Percentiles rank a stretch among this genome's conserved stretches.
These are phyloP conservation scores for Lumbricus terrestris DNA, from an alignment of 2,888 invertebrate genomes.

Conservation along the genomic window DNA sequence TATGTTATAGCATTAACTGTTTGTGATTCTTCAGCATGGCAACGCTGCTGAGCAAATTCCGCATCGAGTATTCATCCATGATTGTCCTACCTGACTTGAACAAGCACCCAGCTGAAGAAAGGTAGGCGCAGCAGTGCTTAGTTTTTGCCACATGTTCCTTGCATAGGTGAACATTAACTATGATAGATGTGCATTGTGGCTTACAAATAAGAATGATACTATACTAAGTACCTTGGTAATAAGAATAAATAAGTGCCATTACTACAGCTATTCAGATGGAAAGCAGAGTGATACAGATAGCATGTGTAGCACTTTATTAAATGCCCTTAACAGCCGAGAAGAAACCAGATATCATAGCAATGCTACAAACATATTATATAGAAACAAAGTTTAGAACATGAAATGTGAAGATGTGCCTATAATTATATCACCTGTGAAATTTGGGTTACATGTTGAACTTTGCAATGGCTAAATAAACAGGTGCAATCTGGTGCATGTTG, in stretches of 20 bases:
- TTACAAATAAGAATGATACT: neutral
- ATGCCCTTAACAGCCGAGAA: neutral
- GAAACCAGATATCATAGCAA: neutral
- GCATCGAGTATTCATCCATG: slow-evolving; percentile 93
- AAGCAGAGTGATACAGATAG: neutral
- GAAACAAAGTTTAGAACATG: too few relatives aligned
- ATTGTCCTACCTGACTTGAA: slow-evolving; percentile 88
- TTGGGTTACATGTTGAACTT: neutral
- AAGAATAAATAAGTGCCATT: too few relatives aligned
- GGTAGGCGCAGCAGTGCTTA: slow-evolving; percentile 40
- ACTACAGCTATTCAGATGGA: neutral
- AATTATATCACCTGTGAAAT: neutral
- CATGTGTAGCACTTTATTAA: neutral
- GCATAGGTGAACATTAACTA: neutral
- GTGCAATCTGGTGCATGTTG: neutral
- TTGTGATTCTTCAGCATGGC: slow-evolving; percentile 76
- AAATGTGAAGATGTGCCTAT: neutral
- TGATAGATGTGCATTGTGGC: neutral
- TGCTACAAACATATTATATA: too few relatives aligned
- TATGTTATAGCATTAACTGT: too few relatives aligned
- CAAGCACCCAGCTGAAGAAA: slow-evolving; percentile 74
- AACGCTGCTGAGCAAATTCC: slow-evolving; percentile 88
- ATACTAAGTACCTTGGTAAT: too few relatives aligned
- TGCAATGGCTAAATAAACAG: neutral
- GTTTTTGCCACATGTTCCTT: neutral